Evolutionary conservation across 2,888 invertebrate genomes (phyloP), one percentile per base, ranked within the genome.

Genomic region (Parasteatoda lunata): DNA sequence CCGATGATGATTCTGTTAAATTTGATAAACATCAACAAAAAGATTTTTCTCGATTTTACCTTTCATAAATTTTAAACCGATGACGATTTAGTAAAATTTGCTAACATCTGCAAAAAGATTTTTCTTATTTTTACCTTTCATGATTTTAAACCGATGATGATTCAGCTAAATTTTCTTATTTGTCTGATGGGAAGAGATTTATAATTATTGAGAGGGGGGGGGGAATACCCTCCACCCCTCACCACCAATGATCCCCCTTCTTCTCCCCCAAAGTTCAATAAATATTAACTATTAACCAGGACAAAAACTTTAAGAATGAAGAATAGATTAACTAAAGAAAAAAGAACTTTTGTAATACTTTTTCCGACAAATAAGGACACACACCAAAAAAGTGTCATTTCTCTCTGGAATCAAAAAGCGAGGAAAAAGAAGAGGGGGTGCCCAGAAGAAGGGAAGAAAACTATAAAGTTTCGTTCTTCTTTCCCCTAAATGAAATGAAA

Each of bases 401-500:
- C 30, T 30, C 30, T 2, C 2, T 30, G 30, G 30, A 30, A 30
- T 30, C 30, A 30, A 30, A 4, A 59, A 59, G 59, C 3, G 9
- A 59, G 59, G 7, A n/a, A 11, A 4, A 59, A 8, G n/a, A 59
- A 59, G n/a, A n/a, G 0, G 9, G 66, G 30, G 30, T 15, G 9
- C 4, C 15, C 5, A 68, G 45, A 68, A 45, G 15, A 15, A 5
- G 66, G 66, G 30, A 30, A 30, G 30, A 68, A 68, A 68, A 15
- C 45, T 15, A 45, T 15, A 68, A 68, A 68, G n/a, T 45, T 68
- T 68, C 15, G 66, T 68, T 68, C 59, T 70, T 11, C 65, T 45
- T 64, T 64, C 59, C n/a, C 48, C 15, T 30, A n/a, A 76, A 68
- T 52, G 73, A 80, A 80, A 71, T 70, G 76, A 82, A 82, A 82